Conservation (phyloP, 2,797 vertebrate species). For the Microctenopoma stevenorrisi region DNA sequence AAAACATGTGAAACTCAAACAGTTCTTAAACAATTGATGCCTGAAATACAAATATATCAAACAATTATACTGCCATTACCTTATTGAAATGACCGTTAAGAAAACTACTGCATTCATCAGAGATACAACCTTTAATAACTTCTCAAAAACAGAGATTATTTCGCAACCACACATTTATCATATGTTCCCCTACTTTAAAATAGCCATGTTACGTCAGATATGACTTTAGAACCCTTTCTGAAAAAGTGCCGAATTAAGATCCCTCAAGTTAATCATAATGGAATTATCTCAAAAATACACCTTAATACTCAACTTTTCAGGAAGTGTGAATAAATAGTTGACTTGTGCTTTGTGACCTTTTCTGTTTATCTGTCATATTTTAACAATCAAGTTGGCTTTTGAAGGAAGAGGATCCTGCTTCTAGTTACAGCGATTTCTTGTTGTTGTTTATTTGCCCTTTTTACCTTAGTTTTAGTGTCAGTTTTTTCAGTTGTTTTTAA, state of each 20-base stretch:
- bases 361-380: not conserved
- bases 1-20: not conserved
- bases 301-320: not conserved
- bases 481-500: not conserved
- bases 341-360: not conserved
- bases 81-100: not conserved
- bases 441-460: not conserved
- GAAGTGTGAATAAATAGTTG: not conserved
- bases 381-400: not conserved
- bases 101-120: not conserved
- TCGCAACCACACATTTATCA: conserved; percentile 30
- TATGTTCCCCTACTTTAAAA: conserved; percentile 40
- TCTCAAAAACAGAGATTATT: conserved; percentile 47
- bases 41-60: not conserved
- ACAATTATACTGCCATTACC: not conserved
- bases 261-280: no score
- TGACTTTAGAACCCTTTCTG: conserved; percentile 33
- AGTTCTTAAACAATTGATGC: not conserved
- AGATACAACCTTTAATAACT: conserved; percentile 33
- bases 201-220: conserved; percentile 20
- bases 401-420: not conserved
- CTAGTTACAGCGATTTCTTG: not conserved
- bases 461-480: not conserved
- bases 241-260: not conserved
- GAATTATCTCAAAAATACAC: not conserved